Base-by-base conservation (phyloP, 2,113 vertebrate genomes). In the Potamarius usumacintae region DNA sequence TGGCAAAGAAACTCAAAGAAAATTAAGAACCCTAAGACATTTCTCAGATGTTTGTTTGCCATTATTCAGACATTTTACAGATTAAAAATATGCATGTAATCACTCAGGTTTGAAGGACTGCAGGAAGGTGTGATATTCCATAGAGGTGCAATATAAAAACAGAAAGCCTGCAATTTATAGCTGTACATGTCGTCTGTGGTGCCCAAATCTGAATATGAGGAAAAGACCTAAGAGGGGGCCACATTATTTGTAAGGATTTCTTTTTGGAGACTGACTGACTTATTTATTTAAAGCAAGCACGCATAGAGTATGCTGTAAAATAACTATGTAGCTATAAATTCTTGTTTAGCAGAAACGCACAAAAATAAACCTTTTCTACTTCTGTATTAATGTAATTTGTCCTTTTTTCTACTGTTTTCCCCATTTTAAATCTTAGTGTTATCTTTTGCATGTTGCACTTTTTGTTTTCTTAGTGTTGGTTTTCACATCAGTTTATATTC, bases 41-140 rank as follows among this genome's bases (percentile, higher is more conserved):
- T 72, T 42, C 69, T 42, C 17, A 20, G 69, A 42, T 52, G 34
- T 7, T 72, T 42, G 2, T 18, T 72, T 9, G 34, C 30, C 34
- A 42, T 42, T 34, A 42, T 17, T 72, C 42, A 12, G 27, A 30
- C 14, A 7, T 30, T 18, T 71, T 67, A 22, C n/a, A 9, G 25
- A 67, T 14, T 27, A 67, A 12, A 0, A 18, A 9, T 82, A 18
- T 42, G 80, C 20, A 22, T n/a, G 34, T 48, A 63, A 82, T 48
- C 58, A 63, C 1, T 63, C 34, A 63, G 58, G 53, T 30, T 34
- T 77, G 82, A 58, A 55, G 65, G 14, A 30, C 69, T 82, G 74
- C 12, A 62, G 76, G 82, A 27, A 93, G 91, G 91, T 91, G 92
- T 92, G 92, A 82, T 90, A 92, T 93, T 94, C 92, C 92, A 91